Evolutionary conservation across 1,140 invertebrate genomes (phyloP).

Genomic region (Drepana arcuata): DNA sequence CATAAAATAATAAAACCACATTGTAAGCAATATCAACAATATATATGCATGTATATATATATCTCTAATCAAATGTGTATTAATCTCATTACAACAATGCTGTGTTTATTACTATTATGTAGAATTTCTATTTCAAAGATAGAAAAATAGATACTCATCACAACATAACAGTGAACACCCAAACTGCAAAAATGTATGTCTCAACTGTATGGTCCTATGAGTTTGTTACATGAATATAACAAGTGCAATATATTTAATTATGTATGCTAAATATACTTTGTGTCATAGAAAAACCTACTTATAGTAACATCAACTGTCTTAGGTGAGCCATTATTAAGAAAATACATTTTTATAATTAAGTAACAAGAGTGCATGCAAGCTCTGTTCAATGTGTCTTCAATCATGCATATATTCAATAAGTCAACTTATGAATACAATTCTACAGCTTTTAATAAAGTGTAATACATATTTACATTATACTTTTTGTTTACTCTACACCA

Average conservation of each 20-base stretch:
- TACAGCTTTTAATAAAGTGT: too few relatives aligned
- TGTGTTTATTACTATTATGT: constrained; percentile 15
- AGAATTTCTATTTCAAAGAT: constrained; percentile 47
- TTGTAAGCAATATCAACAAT: constrained; percentile 66
- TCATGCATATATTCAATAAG: constrained; percentile 9
- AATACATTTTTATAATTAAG: constrained; percentile 37
- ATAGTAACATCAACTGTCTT: constrained; percentile 20
- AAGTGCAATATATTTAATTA: too few relatives aligned
- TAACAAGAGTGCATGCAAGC: constrained; percentile 33
- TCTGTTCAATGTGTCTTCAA: constrained; percentile 17
- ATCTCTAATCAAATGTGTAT: constrained; percentile 44
- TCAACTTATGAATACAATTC: too few relatives aligned
- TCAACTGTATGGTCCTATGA: too few relatives aligned
- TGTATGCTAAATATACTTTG: constrained; percentile 8
- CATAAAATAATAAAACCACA: constrained; percentile 46
- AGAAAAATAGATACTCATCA: constrained; percentile 63
- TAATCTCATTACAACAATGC: constrained; percentile 45
- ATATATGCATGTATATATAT: constrained; percentile 55
- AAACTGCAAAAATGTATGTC: constrained; percentile 36
- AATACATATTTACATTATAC: too few relatives aligned
- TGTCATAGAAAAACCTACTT: constrained; percentile 20
- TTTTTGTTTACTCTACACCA: neutral
- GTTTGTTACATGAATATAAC: too few relatives aligned
- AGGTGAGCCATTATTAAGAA: constrained; percentile 25
- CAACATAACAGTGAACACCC: constrained; percentile 45